A percentile compares a stretch with the other conserved stretches of the same genome.
Conservation (phyloP, 2,797 vertebrate species). For the Dryobates pubescens region DNA sequence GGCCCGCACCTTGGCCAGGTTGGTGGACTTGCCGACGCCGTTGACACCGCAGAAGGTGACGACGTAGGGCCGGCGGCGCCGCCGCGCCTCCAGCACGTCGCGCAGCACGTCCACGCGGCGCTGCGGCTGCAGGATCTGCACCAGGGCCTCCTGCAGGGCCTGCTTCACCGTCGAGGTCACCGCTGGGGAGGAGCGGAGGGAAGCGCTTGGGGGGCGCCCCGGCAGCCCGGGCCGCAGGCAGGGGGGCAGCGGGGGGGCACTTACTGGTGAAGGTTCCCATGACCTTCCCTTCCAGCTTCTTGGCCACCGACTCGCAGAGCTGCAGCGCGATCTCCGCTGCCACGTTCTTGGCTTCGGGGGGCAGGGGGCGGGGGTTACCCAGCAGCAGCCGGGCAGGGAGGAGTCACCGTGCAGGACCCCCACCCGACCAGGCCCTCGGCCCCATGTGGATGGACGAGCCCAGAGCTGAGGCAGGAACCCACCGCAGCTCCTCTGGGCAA, state of each 20-base stretch:
- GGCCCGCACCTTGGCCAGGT: conserved; percentile 90
- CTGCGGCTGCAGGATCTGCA: conserved; percentile 98
- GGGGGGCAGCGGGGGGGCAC: conserved; percentile 14
- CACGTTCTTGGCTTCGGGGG: conserved; percentile 91
- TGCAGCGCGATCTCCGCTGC: conserved; percentile 93
- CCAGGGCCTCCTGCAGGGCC: conserved; percentile 95
- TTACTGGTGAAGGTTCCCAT: conserved; percentile 99
- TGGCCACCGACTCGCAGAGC: conserved; percentile 96
- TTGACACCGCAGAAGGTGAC: conserved; percentile 97
- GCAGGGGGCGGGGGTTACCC: no score
- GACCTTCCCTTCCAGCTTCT: conserved; percentile 98
- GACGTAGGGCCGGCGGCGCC: conserved; percentile 89
- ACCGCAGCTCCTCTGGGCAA: background rate
- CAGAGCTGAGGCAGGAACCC: fast-evolving
- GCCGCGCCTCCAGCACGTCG: conserved; percentile 94
- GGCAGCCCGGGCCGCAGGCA: fast-evolving
- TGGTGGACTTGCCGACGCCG: conserved; percentile 97
- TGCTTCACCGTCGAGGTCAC: conserved; percentile 97
- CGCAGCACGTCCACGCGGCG: conserved; percentile 93
- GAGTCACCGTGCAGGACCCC: background rate
- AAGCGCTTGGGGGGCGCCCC: fast-evolving
- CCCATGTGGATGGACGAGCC: fast-evolving
- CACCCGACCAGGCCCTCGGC: fast-evolving
- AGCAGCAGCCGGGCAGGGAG: fast-evolving
- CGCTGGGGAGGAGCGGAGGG: conserved; percentile 74